These are phyloP conservation scores for Ochlodes sylvanus DNA, from an alignment of 2,888 invertebrate species.

Conservation along the genomic window DNA sequence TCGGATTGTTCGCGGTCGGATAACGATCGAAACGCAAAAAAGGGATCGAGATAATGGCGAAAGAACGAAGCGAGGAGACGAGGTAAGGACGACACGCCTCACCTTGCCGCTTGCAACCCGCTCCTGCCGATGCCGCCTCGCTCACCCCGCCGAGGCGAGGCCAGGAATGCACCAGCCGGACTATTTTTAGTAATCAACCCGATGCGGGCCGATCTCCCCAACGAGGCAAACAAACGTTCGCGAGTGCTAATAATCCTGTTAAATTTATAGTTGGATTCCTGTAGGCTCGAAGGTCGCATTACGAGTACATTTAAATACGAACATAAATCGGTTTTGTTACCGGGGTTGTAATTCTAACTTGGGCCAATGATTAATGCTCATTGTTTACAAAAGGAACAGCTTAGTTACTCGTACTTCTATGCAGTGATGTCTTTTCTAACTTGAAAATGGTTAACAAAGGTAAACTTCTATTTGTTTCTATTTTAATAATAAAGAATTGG, in stretches of 20 bases:
- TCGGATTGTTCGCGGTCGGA: conserved; percentile 78
- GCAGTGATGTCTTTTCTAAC: not conserved
- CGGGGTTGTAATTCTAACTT: not conserved
- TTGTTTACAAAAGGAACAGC: not conserved
- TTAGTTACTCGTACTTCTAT: not conserved
- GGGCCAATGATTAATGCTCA: conserved; percentile 38
- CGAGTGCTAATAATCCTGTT: conserved; percentile 57
- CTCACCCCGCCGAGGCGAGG: conserved; percentile 38
- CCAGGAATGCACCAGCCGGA: conserved; percentile 67
- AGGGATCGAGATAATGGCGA: conserved; percentile 77
- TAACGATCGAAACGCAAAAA: conserved; percentile 82
- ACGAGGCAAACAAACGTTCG: conserved; percentile 61
- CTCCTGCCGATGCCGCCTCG: conserved; percentile 35
- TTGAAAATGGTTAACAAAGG: too few species aligned
- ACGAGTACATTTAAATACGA: conserved; percentile 32
- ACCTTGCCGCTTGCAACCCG: conserved; percentile 49
- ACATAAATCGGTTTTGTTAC: conserved; percentile 18
- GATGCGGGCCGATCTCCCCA: conserved; percentile 61
- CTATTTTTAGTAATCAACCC: conserved; percentile 81
- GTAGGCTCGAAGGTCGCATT: conserved; percentile 27
- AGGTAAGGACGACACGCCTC: conserved; percentile 68
- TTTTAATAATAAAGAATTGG: too few species aligned
- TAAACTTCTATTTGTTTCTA: too few species aligned
- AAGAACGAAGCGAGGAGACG: conserved; percentile 60
- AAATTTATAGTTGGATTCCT: conserved; percentile 42